Evolutionary conservation across 2,888 invertebrate genomes (phyloP).

Genomic region (Himalopsyche anomala): DNA sequence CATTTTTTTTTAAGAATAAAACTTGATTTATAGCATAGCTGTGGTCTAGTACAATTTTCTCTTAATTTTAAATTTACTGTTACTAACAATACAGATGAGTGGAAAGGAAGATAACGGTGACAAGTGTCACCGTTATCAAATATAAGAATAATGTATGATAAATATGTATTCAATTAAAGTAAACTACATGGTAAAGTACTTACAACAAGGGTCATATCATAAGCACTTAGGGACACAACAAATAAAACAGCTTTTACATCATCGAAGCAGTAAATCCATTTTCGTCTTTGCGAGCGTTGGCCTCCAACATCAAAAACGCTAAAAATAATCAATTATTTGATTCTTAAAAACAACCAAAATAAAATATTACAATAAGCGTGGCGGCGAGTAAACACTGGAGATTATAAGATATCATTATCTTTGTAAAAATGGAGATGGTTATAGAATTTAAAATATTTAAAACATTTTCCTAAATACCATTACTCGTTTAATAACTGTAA

Average conservation of each 20-base stretch:
- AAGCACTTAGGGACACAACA: constrained; percentile 81
- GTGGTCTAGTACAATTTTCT: too few species aligned
- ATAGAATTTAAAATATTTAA: too few species aligned
- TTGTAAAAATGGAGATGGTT: too few species aligned
- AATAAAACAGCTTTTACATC: constrained; percentile 80
- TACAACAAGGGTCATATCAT: constrained; percentile 80
- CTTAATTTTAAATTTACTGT: too few species aligned
- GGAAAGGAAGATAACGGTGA: too few species aligned
- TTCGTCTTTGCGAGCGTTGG: constrained; percentile 80
- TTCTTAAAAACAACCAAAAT: not conserved
- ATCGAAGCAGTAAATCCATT: constrained; percentile 84
- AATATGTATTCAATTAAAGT: not conserved
- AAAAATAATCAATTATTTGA: constrained; percentile 65
- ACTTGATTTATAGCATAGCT: too few species aligned
- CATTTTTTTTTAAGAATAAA: too few species aligned
- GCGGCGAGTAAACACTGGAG: too few species aligned
- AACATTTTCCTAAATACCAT: too few species aligned
- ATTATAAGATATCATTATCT: not conserved
- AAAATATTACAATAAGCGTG: not conserved
- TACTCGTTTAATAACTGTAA: too few species aligned
- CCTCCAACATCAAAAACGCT: constrained; percentile 83
- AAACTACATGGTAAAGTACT: constrained; percentile 59
- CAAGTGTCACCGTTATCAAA: too few species aligned
- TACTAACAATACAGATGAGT: too few species aligned
- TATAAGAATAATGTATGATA: not conserved